These are phyloP conservation scores for Drosophila dunni DNA, from an alignment of 1,140 invertebrate species.

Conservation along the genomic window DNA sequence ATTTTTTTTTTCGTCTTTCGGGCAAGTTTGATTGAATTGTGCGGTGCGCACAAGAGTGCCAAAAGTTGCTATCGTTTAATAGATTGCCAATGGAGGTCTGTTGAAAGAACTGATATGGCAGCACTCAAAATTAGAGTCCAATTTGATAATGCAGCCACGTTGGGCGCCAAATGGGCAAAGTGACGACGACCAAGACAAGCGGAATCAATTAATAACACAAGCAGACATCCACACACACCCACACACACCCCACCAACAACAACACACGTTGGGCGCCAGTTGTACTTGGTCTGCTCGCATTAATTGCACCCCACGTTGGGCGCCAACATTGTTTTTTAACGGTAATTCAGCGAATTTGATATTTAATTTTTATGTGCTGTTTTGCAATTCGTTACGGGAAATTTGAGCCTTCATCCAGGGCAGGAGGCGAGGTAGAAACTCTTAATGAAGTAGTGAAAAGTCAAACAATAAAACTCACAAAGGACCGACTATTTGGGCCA, in stretches of 20 bases:
- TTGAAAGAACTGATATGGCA: neutral
- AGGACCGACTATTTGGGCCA: neutral
- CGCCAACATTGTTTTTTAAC: neutral
- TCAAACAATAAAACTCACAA: conserved; percentile 19
- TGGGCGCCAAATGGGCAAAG: neutral
- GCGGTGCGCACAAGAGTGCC: conserved; percentile 16
- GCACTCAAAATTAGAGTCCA: conserved; percentile 10
- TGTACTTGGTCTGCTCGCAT: neutral
- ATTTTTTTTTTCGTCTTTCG: conserved; percentile 46
- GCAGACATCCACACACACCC: too few species aligned
- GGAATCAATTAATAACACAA: conserved; percentile 19
- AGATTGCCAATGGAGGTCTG: neutral
- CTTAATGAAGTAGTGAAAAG: conserved; percentile 25
- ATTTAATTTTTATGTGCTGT: conserved; percentile 10
- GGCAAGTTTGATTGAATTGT: conserved; percentile 77
- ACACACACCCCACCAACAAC: too few species aligned
- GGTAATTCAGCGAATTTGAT: conserved; percentile 26
- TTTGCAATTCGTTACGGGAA: neutral
- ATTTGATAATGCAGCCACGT: conserved; percentile 3
- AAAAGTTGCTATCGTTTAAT: conserved; percentile 5
- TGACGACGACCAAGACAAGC: neutral
- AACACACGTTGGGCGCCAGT: too few species aligned
- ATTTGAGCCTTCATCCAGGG: neutral
- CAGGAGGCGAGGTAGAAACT: neutral
- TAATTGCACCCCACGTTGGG: conserved; percentile 22